A percentile compares a stretch with the other conserved stretches of the same genome.
Evolutionary conservation across 92 coral and sea anemone species (phyloP).

Genomic region (Epizoanthus illoricatus): DNA sequence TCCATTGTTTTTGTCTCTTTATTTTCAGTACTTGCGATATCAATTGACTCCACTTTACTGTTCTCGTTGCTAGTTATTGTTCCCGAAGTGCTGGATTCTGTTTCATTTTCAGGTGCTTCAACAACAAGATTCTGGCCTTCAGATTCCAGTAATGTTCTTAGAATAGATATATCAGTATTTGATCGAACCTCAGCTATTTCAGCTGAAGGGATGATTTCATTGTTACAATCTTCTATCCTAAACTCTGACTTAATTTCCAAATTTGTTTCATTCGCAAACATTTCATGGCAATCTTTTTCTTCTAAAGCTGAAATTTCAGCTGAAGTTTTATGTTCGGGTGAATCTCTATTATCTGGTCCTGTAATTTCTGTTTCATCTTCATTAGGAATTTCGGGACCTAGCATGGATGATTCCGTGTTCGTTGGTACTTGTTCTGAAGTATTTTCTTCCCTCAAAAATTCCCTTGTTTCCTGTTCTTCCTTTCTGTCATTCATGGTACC

Average conservation of each 20-base stretch:
- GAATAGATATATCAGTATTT: background rate
- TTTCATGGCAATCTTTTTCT: background rate
- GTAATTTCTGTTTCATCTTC: background rate
- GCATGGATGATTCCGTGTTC: background rate
- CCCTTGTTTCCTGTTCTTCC: background rate
- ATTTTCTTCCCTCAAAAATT: background rate
- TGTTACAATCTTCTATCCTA: background rate
- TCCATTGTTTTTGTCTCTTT: background rate
- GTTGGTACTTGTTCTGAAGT: background rate
- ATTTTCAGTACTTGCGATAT: background rate
- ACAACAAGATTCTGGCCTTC: background rate
- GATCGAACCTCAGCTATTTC: background rate
- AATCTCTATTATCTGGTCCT: background rate
- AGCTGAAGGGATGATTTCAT: background rate
- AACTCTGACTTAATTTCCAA: background rate
- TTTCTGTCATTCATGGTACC: background rate
- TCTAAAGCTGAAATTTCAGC: constrained; percentile 1
- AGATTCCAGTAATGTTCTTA: constrained; percentile 26
- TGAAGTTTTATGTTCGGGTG: background rate
- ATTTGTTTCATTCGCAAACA: background rate
- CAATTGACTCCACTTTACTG: background rate
- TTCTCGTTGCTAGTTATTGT: background rate
- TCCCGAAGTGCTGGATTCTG: background rate
- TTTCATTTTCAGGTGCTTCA: background rate
- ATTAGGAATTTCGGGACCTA: background rate